Percentiles rank a stretch among this genome's conserved stretches.
Evolutionary conservation across 2,888 invertebrate species (phyloP).

Genomic region (Heliconius aoede): DNA sequence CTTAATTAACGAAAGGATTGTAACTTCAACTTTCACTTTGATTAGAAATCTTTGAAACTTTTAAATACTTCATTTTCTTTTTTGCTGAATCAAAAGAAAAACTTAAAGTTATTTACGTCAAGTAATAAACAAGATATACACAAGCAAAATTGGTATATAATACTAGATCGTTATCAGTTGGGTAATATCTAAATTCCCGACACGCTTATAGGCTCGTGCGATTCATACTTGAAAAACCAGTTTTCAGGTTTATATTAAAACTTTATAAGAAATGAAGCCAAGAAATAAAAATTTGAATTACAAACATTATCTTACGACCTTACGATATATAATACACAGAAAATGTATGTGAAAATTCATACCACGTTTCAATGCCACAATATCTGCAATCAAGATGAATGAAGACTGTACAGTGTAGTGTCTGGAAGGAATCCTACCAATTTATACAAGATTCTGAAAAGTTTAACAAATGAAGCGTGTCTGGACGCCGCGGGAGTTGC

Average conservation of each 20-base stretch:
- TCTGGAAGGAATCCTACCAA: conserved; percentile 47
- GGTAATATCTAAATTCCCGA: not conserved
- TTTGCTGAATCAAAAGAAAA: conserved; percentile 4
- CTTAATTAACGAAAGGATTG: conserved; percentile 25
- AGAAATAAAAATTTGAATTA: not conserved
- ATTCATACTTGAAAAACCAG: not conserved
- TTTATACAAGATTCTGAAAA: conserved; percentile 64
- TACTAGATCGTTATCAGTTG: not conserved
- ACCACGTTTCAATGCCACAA: conserved; percentile 27
- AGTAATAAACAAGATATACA: not conserved
- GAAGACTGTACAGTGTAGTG: conserved; percentile 63
- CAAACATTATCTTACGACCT: not conserved
- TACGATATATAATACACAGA: conserved; percentile 14
- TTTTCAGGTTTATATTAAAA: not conserved
- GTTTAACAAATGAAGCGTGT: conserved; percentile 62
- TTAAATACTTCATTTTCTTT: not conserved
- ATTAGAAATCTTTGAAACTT: conserved; percentile 30
- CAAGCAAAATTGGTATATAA: not conserved
- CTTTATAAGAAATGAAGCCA: too few relatives aligned
- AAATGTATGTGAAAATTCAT: conserved; percentile 21
- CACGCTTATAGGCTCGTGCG: not conserved
- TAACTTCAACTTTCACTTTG: conserved; percentile 24
- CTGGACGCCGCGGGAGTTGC: conserved; percentile 57
- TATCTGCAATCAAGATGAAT: conserved; percentile 42
- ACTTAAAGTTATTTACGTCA: not conserved